These are phyloP conservation scores for Strix uralensis DNA, from an alignment of 2,113 vertebrate species.

Conservation along the genomic window DNA sequence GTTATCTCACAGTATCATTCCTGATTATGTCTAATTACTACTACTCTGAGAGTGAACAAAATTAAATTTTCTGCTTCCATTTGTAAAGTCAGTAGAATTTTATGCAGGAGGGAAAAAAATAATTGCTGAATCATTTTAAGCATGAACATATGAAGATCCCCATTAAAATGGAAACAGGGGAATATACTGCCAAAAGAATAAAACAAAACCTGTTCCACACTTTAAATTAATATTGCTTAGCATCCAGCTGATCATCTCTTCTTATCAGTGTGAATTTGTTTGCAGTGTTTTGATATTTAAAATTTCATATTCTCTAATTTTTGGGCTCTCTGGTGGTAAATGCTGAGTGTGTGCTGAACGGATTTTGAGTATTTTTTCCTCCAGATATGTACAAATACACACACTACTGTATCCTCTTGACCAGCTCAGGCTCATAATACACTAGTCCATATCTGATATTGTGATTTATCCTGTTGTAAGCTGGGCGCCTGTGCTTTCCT, in stretches of 20 bases:
- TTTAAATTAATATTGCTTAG: not conserved
- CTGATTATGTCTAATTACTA: not conserved
- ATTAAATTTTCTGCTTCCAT: not conserved
- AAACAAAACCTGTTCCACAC: not conserved
- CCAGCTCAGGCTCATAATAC: not conserved
- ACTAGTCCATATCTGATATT: not conserved
- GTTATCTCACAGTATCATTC: not conserved
- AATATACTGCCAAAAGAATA: not conserved
- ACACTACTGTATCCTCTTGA: not conserved
- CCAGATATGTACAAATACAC: too few species aligned
- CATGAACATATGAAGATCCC: not conserved
- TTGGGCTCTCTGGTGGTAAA: not conserved
- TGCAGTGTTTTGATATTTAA: not conserved
- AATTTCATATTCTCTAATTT: not conserved
- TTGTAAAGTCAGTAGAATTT: not conserved
- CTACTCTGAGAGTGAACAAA: not conserved
- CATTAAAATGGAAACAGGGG: not conserved
- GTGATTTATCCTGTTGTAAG: not conserved
- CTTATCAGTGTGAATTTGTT: not conserved
- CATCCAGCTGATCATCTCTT: not conserved
- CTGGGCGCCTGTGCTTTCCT: not conserved
- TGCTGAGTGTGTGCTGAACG: not conserved
- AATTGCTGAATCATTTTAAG: not conserved
- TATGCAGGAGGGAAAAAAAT: not conserved
- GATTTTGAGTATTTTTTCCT: not conserved